Base-by-base conservation (phyloP, 2,888 invertebrate species). In the Lepidonotus clava region DNA sequence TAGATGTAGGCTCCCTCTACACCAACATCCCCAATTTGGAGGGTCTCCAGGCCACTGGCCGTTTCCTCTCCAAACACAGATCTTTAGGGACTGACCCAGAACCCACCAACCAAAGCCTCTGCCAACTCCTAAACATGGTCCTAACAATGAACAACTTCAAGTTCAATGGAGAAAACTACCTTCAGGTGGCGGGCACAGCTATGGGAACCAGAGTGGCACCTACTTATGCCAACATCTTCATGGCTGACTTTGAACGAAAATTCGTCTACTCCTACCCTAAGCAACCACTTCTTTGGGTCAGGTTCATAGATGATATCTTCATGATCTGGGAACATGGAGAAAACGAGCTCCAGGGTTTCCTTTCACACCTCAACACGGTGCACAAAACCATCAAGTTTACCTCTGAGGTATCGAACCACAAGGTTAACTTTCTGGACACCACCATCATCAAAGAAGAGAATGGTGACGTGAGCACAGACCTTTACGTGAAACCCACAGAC, bases 201-300 rank as follows among this genome's bases (percentile, higher is more conserved):
- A 83, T 83, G 83, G 83, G 83, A 6, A 83, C 83, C 14, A 14
- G 53, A 34, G 83, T 83, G 21, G 83, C 83, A 8, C 83, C 83
- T 21, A 34, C 83, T 8, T 32, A 53, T 21, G 83, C 83, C 11
- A 83, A 83, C 53, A 18, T 83, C 6, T 46, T 53, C 34, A 83
- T 83, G 56, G 51, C 53, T 4, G 53, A 83, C 28, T 83, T 83
- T 32, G 83, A 83, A 53, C 5, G 32, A 5, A 51, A 21, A 8
- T 53, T 28, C 38, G 34, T 83, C 6, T 53, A 53, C 53, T 53
- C 51, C 5, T 83, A 83, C 28, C 28, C 18, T 11, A 51, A 28
- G 1, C 83, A 83, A 53, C 83, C 83, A 2, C 6, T 53, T 11
- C 5, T 53, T 4, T 83, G 83, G 56, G 24, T 24, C 11, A 28